phyloP scores from a whole-genome alignment of 2,888 invertebrate species.

The Arctia plantaginis region DNA sequence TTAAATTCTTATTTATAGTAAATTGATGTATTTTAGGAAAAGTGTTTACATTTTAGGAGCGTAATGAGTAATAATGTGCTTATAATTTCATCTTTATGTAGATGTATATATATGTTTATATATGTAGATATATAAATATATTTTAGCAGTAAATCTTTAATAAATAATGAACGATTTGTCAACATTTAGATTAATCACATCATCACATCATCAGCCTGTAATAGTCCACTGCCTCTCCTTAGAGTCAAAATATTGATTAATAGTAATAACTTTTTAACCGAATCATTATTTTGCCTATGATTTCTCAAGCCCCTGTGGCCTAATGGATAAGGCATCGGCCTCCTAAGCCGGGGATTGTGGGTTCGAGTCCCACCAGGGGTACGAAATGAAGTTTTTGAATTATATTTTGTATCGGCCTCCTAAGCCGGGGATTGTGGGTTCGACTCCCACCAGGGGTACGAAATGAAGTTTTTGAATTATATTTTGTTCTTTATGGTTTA shows the following conservation, averaged over 20 bases:
- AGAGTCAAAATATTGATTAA: neutral
- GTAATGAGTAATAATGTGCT: too few relatives aligned
- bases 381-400: too few relatives aligned
- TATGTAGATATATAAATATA: neutral
- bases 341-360: constrained; percentile 92
- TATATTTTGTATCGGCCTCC: constrained; percentile 88
- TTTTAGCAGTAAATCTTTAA: neutral
- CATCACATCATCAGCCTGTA: too few relatives aligned
- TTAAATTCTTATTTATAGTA: too few relatives aligned
- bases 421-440: constrained; percentile 92
- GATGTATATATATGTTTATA: too few relatives aligned
- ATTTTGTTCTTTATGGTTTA: constrained; percentile 7
- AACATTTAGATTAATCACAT: neutral
- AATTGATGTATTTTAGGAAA: too few relatives aligned
- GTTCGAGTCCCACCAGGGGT: constrained; percentile 92
- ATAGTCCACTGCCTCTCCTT: too few relatives aligned
- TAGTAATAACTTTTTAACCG: neutral
- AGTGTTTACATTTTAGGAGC: too few relatives aligned
- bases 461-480: neutral
- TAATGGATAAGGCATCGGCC: constrained; percentile 93
- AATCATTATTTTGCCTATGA: neutral
- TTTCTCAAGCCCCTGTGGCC: constrained; percentile 88
- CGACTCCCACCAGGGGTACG: constrained; percentile 91
- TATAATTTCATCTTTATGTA: too few relatives aligned
- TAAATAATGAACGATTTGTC: neutral